phyloP scores from a whole-genome alignment of 2,113 vertebrate species.

The Panthera leo region DNA sequence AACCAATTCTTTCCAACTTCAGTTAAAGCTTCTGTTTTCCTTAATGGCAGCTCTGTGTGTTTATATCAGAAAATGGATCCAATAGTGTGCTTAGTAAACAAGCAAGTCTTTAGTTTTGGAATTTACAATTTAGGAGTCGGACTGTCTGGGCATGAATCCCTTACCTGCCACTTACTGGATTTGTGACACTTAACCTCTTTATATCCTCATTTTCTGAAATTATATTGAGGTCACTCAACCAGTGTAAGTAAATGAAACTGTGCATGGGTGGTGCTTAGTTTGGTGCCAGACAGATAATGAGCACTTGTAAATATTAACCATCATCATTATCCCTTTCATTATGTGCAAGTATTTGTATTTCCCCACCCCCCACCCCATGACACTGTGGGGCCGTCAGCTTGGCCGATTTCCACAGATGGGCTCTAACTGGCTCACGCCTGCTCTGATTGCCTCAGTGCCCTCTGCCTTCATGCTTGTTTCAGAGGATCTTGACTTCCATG shows the following conservation, averaged over 20 bases:
- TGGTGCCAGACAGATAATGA: background rate
- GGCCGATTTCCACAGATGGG: background rate
- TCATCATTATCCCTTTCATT: background rate
- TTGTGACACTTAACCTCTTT: background rate
- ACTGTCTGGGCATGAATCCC: background rate
- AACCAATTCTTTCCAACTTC: background rate
- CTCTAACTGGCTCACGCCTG: background rate
- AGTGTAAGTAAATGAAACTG: background rate
- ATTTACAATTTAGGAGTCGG: background rate
- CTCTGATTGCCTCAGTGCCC: rapidly evolving
- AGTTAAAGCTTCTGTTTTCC: background rate
- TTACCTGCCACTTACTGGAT: background rate
- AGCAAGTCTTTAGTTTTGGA: background rate
- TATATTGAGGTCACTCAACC: background rate
- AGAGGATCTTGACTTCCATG: rapidly evolving
- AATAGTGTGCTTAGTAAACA: background rate
- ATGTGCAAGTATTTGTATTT: background rate
- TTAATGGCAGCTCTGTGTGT: background rate
- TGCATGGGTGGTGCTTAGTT: background rate
- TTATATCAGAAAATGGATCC: background rate
- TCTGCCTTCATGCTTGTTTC: background rate
- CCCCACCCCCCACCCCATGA: background rate
- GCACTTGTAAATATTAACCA: background rate
- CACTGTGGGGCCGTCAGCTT: background rate
- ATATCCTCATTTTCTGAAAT: background rate